Evolutionary conservation across 2,113 vertebrate genomes (phyloP).

Genomic region (Setophaga coronata): DNA sequence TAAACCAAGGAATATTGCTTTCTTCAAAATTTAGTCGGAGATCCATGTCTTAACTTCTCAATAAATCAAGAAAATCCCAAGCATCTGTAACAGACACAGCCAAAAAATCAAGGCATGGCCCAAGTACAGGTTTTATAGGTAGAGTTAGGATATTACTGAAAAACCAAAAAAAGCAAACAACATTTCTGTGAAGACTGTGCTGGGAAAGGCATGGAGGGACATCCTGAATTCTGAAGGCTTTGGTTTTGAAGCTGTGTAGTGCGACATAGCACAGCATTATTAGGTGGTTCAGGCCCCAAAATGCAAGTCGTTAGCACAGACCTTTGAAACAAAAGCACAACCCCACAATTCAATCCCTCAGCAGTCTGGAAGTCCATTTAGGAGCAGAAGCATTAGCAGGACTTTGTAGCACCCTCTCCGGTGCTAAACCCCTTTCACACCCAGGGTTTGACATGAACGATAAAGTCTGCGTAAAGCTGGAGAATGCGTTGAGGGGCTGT

Average conservation of each 20-base stretch:
- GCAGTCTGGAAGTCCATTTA: neutral
- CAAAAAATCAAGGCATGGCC: neutral
- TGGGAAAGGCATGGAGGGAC: neutral
- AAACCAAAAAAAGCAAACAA: neutral
- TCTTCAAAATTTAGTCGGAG: conserved; percentile 53
- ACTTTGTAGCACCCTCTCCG: neutral
- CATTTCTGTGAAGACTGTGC: neutral
- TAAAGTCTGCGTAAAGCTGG: conserved; percentile 25
- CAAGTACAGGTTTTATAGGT: neutral
- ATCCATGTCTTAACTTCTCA: conserved; percentile 35
- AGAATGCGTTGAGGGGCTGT: neutral
- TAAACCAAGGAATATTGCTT: conserved; percentile 61
- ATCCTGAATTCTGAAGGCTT: neutral
- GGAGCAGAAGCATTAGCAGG: neutral
- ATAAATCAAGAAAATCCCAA: conserved; percentile 35
- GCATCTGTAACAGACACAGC: neutral
- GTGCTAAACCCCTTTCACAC: neutral
- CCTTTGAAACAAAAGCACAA: neutral
- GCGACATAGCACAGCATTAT: neutral
- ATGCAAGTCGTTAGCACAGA: neutral
- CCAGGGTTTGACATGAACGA: neutral
- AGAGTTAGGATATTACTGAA: neutral
- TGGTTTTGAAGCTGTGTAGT: neutral
- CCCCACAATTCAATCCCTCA: neutral
- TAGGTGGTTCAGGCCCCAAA: neutral